Evolutionary conservation across 2,797 vertebrate genomes (phyloP).

Genomic region (Esox masquinongy): DNA sequence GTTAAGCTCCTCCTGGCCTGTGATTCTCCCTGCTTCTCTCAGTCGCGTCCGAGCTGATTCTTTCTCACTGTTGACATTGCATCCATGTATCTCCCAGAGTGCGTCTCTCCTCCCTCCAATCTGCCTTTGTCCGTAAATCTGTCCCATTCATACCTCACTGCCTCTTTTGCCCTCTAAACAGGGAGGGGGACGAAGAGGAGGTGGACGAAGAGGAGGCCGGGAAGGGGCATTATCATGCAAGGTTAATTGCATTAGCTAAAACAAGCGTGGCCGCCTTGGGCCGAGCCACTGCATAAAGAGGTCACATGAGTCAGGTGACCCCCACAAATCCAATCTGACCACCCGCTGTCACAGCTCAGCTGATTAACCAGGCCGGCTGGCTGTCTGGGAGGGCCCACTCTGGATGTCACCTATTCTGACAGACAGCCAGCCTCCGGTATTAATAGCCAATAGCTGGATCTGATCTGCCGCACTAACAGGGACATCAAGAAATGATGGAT

Average conservation of each 20-base stretch:
- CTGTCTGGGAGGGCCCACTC: conserved; percentile 24
- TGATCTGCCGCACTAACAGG: conserved; percentile 73
- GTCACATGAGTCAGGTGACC: conserved; percentile 60
- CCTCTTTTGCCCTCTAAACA: conserved; percentile 40
- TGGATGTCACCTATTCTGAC: conserved; percentile 26
- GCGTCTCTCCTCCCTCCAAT: not conserved
- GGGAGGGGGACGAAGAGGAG: conserved; percentile 38
- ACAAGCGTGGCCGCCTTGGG: conserved; percentile 48
- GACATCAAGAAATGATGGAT: conserved; percentile 73
- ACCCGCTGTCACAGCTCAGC: conserved; percentile 40
- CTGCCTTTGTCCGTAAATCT: not conserved
- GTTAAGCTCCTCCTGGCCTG: conserved; percentile 48
- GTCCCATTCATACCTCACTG: not conserved
- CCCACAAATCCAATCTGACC: conserved; percentile 61
- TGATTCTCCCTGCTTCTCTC: not conserved
- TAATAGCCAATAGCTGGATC: conserved; percentile 41
- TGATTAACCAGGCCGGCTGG: conserved; percentile 47
- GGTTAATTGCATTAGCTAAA: conserved; percentile 75
- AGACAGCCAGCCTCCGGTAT: not conserved
- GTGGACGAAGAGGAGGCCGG: conserved; percentile 24
- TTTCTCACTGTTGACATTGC: conserved; percentile 10
- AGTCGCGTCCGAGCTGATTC: not conserved
- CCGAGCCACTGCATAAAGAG: conserved; percentile 56
- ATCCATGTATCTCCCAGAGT: not conserved
- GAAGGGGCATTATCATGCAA: conserved; percentile 51